Evolutionary conservation across 1,140 invertebrate species (phyloP), one percentile per base, ranked within the genome.

Genomic region (Orussus abietinus): DNA sequence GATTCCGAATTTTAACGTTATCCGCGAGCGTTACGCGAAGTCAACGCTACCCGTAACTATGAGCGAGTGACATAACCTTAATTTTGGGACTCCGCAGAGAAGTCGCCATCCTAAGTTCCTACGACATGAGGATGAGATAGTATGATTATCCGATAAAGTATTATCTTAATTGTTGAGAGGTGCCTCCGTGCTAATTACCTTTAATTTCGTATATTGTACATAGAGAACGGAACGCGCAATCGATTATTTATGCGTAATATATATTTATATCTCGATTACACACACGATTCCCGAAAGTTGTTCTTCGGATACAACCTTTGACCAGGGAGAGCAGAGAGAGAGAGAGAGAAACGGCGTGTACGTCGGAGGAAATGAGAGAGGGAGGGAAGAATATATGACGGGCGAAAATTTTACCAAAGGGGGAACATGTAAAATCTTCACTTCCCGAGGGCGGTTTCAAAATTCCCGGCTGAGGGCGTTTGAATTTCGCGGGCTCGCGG

Each of bases 91-190:
- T 64, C 50, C 44, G 43, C 14, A 42, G 21, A 40, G 37, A 57
- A 49, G 58, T 56, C 64, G 51, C 55, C 64, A 66, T 68, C 64
- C 60, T 68, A 64, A 69, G 66, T 69, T 69, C 66, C 66, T 69
- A 67, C 54, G 53, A 57, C 58, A 64, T 49, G 57, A 54, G 53
- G 51, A 68, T 66, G 57, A 59, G 43, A 54, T 57, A 52, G 49
- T 58, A 62, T 40, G 48, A 54, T 52, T 57, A 55, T 57, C 48
- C 45, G 45, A 33, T 49, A 35, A 45, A 41, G 43, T 44, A 57
- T 61, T 51, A 54, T 57, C 39, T 52, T 56, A 42, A 45, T 61
- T 55, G 46, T 55, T 49, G 20, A 48, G 39, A 28, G 46, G 53
- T 35, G 43, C 40, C 45, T 59, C 43, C 14, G 42, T 36, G 51